Evolutionary conservation across 2,797 vertebrate genomes (phyloP).

Genomic region (Varecia variegata): DNA sequence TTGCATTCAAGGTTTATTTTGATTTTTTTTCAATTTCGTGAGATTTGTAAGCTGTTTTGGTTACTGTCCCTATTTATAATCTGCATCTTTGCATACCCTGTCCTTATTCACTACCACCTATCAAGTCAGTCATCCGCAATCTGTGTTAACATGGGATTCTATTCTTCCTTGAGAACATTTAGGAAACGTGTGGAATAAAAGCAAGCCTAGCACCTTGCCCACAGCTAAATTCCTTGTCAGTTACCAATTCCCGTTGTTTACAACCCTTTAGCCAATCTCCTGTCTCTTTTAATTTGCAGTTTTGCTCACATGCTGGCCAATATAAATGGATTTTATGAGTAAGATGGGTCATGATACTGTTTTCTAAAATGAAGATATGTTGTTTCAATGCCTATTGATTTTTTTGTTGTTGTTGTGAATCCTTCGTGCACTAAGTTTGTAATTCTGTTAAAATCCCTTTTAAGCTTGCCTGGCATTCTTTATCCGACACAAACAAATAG

Average conservation of each 20-base stretch:
- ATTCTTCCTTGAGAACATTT: conserved; percentile 13
- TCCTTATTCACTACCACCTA: not conserved
- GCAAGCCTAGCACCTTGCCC: conserved; percentile 2
- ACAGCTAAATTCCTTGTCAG: conserved; percentile 41
- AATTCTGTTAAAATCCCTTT: conserved; percentile 56
- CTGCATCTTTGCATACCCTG: not conserved
- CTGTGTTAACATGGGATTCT: not conserved
- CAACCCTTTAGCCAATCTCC: conserved; percentile 22
- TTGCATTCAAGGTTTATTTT: not conserved
- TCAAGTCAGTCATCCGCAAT: not conserved
- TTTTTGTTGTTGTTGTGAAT: conserved; percentile 21
- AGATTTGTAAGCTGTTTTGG: not conserved
- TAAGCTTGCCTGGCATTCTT: conserved; percentile 45
- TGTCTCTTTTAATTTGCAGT: conserved; percentile 40
- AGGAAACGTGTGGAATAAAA: not conserved
- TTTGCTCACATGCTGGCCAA: conserved; percentile 29
- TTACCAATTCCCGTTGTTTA: conserved; percentile 45
- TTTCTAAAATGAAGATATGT: conserved; percentile 53
- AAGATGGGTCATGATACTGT: conserved; percentile 25
- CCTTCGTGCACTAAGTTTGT: conserved; percentile 33
- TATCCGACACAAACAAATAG: conserved; percentile 49
- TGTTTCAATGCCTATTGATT: conserved; percentile 1
- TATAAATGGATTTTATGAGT: conserved; percentile 58
- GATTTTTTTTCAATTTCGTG: not conserved
- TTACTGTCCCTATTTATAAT: not conserved